phyloP scores from a whole-genome alignment of 2,113 vertebrate genomes.

The Bos indicus region DNA sequence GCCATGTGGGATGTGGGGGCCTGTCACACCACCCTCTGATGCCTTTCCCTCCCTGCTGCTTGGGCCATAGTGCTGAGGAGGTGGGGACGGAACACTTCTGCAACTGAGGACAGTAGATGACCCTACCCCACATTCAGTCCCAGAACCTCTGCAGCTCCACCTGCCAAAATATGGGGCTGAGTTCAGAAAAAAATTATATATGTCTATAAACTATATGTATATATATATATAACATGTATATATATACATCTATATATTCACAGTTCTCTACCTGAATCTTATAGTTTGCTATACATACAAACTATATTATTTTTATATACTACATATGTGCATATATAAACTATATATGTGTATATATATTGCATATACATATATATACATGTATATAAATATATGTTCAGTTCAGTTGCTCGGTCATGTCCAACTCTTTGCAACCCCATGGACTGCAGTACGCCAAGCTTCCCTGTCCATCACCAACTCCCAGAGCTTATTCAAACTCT shows the following conservation, averaged over 20 bases:
- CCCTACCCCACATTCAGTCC: not conserved
- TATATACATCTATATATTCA: not conserved
- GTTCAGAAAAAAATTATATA: not conserved
- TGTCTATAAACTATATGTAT: not conserved
- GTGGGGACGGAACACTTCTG: not conserved
- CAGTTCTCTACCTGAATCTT: not conserved
- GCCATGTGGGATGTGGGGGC: not conserved
- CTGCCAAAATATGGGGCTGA: not conserved
- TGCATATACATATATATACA: not conserved
- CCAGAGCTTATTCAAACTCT: not conserved
- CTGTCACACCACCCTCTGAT: not conserved
- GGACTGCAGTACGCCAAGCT: not conserved
- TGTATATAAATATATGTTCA: not conserved
- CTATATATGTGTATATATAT: not conserved
- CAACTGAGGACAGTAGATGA: not conserved
- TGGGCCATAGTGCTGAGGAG: not conserved
- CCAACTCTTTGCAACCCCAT: not conserved
- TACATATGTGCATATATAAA: not conserved
- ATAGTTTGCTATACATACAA: not conserved
- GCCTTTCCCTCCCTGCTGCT: not conserved
- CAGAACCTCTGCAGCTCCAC: not conserved
- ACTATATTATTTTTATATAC: not conserved
- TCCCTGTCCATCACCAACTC: not conserved
- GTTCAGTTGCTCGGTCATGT: not conserved
- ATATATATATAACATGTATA: not conserved